phyloP scores from a whole-genome alignment of 2,113 vertebrate species.

The Amphiprion ocellaris region DNA sequence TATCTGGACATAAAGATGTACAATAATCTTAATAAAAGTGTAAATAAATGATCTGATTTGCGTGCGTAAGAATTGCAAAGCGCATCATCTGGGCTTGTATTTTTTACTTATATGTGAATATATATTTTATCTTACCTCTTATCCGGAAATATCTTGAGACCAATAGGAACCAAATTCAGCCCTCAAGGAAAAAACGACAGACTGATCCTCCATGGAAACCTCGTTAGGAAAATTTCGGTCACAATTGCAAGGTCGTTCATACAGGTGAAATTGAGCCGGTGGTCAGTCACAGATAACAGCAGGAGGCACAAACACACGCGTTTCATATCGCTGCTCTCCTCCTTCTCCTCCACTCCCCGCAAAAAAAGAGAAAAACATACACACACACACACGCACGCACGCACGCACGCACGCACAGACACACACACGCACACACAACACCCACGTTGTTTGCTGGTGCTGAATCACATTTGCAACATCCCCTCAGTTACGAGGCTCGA shows the following conservation, averaged over 20 bases:
- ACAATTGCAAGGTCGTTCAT: constrained; percentile 74
- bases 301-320: constrained; percentile 65
- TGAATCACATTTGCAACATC: constrained; percentile 73
- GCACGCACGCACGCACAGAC: not conserved
- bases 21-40: not conserved
- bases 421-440: constrained; percentile 61
- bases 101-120: not conserved
- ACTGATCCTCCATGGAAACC: constrained; percentile 75
- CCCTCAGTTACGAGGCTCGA: constrained; percentile 43
- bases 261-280: constrained; percentile 73
- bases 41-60: constrained; percentile 29
- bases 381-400: constrained; percentile 10
- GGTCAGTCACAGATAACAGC: constrained; percentile 63
- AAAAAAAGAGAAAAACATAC: constrained; percentile 14
- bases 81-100: constrained; percentile 5
- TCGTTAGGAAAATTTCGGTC: constrained; percentile 61
- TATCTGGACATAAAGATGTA: constrained; percentile 30
- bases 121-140: constrained; percentile 72
- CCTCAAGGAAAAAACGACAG: constrained; percentile 58
- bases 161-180: constrained; percentile 62
- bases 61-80: constrained; percentile 36
- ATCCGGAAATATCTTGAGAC: constrained; percentile 74
- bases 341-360: constrained; percentile 66
- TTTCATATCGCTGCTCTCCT: constrained; percentile 71
- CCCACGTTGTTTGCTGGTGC: constrained; percentile 78